These are phyloP conservation scores for Lasioglossum malachurum DNA, from an alignment of 2,888 invertebrate genomes.

Conservation along the genomic window DNA sequence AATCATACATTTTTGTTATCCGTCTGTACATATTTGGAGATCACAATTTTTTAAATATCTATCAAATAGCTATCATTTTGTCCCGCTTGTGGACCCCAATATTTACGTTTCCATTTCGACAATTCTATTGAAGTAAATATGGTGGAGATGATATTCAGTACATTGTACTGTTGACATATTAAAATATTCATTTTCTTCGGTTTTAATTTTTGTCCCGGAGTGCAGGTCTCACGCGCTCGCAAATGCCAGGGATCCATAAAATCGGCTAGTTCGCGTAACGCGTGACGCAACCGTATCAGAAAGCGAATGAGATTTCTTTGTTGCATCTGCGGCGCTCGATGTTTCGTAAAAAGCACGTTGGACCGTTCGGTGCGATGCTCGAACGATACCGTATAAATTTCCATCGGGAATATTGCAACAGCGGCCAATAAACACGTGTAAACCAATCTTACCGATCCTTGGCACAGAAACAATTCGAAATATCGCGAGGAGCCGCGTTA, in stretches of 20 bases:
- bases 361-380: not conserved
- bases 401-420: not conserved
- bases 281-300: not conserved
- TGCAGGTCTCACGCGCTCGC: not conserved
- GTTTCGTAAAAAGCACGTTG: slow-evolving; percentile 1
- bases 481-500: not conserved
- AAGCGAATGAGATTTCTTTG: slow-evolving; percentile 1
- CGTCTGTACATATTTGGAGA: not conserved
- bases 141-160: no score
- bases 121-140: no score
- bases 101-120: no score
- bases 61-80: no score
- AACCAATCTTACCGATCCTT: not conserved
- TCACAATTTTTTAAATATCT: not conserved
- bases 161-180: no score
- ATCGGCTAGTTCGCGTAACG: not conserved
- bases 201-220: no score
- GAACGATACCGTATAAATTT: not conserved
- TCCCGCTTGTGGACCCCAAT: no score
- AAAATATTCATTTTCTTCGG: no score
- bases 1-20: not conserved
- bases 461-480: not conserved
- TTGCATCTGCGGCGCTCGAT: not conserved
- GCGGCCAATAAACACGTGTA: not conserved
- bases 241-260: not conserved